Conservation (phyloP, 2,888 invertebrate genomes). For the Nesidiocoris tenuis region DNA sequence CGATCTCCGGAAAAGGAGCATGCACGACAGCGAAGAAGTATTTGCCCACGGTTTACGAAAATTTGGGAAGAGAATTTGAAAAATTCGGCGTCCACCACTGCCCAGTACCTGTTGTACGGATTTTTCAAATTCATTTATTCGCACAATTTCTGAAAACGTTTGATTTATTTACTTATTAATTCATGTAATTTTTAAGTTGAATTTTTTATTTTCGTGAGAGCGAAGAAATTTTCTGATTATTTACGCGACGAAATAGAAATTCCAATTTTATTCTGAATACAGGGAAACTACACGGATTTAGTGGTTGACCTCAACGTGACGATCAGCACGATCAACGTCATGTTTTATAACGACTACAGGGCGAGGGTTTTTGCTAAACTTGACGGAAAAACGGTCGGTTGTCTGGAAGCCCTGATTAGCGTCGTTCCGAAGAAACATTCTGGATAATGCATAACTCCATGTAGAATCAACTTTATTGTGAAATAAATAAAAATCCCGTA, state of each 20-base stretch:
- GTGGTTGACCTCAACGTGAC: background rate
- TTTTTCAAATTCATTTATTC: no score
- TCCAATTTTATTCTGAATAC: no score
- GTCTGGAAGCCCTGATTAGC: background rate
- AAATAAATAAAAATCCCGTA: no score
- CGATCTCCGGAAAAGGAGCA: background rate
- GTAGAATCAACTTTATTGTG: no score
- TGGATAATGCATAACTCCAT: no score
- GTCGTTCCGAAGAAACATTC: background rate
- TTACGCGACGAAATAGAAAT: no score
- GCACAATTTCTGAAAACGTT: no score
- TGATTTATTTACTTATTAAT: no score
- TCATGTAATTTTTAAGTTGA: no score
- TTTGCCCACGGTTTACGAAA: background rate
- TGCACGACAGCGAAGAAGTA: background rate
- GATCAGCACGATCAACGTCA: background rate
- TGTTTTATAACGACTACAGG: background rate
- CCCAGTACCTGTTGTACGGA: background rate
- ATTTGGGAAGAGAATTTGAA: background rate
- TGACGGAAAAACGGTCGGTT: background rate
- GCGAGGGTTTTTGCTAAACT: background rate
- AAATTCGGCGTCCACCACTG: background rate
- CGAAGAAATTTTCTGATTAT: no score
- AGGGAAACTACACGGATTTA: background rate
- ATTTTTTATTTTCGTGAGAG: no score